Evolutionary conservation across 30 jellyfish, hydroid and myxozoan species (phyloP).

Genomic region (Mastigias papua): DNA sequence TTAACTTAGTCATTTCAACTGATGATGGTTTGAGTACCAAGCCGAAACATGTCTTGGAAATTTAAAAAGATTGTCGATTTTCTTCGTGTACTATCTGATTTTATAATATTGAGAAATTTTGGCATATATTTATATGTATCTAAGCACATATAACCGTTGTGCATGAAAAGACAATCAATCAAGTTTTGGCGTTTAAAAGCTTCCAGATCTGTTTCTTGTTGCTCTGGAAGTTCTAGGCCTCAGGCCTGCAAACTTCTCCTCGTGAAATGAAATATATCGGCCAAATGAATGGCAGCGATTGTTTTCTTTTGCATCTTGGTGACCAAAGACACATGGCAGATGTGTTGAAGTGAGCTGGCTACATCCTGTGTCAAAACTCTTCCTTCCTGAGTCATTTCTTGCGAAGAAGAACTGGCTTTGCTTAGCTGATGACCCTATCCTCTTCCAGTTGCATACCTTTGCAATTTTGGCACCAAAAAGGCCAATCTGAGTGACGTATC

Average conservation of each 20-base stretch:
- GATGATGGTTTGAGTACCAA: no score
- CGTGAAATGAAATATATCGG: not conserved
- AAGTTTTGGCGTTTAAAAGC: not conserved
- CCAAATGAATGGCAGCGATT: not conserved
- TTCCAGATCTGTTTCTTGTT: not conserved
- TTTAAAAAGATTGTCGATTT: no score
- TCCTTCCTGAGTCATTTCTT: not conserved
- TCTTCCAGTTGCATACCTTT: not conserved
- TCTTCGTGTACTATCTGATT: no score
- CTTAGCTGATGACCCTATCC: not conserved
- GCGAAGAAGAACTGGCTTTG: slow-evolving; percentile 5
- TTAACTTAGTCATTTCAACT: no score
- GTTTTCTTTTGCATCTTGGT: not conserved
- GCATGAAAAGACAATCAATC: no score
- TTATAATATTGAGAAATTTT: no score
- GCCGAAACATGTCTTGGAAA: no score
- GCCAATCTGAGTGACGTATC: slow-evolving; percentile 60
- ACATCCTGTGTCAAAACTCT: no score
- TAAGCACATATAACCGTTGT: no score
- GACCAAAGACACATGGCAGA: not conserved
- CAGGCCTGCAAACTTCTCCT: not conserved
- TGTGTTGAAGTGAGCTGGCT: no score
- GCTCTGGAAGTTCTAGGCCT: not conserved
- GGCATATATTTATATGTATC: no score
- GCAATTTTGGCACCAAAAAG: slow-evolving; percentile 62